Percentiles rank a stretch among this genome's conserved stretches.
Evolutionary conservation across 2,797 vertebrate species (phyloP).

Genomic region (Rhyacichthys aspro): DNA sequence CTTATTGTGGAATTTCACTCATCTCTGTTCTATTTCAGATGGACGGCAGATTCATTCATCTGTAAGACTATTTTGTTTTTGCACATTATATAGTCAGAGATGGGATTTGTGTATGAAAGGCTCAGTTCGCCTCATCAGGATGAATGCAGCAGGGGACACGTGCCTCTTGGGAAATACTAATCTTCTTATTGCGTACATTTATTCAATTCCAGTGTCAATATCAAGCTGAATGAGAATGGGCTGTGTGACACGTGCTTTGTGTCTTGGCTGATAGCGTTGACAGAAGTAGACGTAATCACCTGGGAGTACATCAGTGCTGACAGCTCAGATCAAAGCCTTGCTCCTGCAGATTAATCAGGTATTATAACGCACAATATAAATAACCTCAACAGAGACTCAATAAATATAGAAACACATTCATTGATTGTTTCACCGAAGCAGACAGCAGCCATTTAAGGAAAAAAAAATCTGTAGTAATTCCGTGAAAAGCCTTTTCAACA

Average conservation of each 20-base stretch:
- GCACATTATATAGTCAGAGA: slow-evolving; percentile 49
- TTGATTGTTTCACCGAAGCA: slow-evolving; percentile 30
- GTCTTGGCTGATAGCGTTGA: slow-evolving; percentile 66
- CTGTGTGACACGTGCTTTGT: slow-evolving; percentile 67
- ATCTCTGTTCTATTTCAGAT: slow-evolving; percentile 41
- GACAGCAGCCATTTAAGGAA: slow-evolving; percentile 32
- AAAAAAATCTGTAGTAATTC: too few species aligned
- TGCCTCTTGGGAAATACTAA: slow-evolving; percentile 74
- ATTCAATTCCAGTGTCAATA: slow-evolving; percentile 78
- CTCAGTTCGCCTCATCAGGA: slow-evolving; percentile 57
- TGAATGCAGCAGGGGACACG: slow-evolving; percentile 50
- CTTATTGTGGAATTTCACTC: slow-evolving; percentile 31
- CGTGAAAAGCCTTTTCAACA: slow-evolving; percentile 52
- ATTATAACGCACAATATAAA: slow-evolving; percentile 54
- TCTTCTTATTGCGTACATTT: slow-evolving; percentile 74
- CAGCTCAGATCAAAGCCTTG: slow-evolving; percentile 68
- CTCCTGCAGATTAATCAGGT: slow-evolving; percentile 62
- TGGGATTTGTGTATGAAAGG: slow-evolving; percentile 63
- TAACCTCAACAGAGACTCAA: slow-evolving; percentile 41
- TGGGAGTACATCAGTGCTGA: slow-evolving; percentile 68
- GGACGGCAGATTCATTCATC: slow-evolving; percentile 57
- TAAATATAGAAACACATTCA: slow-evolving; percentile 24
- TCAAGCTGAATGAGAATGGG: slow-evolving; percentile 67
- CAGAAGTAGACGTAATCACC: slow-evolving; percentile 68
- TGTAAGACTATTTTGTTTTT: slow-evolving; percentile 52